phyloP scores from a whole-genome alignment of 1,140 invertebrate species.

The Nomia melanderi region DNA sequence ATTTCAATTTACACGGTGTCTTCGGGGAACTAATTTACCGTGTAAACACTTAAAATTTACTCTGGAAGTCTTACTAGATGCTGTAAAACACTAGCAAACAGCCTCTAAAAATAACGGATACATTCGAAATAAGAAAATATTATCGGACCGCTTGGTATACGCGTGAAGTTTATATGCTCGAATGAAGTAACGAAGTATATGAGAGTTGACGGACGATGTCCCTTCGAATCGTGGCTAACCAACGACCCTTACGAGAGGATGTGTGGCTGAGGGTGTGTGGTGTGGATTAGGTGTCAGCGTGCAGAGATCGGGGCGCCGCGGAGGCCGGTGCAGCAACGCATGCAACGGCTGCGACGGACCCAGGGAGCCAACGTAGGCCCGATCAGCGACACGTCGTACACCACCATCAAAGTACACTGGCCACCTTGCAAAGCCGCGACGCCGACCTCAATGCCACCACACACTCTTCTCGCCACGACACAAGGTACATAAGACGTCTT shows the following conservation, averaged over 20 bases:
- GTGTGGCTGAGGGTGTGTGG: slow-evolving; percentile 74
- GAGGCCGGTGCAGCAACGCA: slow-evolving; percentile 60
- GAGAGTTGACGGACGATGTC: slow-evolving; percentile 8
- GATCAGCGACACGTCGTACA: slow-evolving; percentile 60
- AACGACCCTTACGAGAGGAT: slow-evolving; percentile 31
- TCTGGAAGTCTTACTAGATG: no score
- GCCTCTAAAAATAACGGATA: no score
- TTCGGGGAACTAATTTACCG: no score
- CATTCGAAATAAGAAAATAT: no score
- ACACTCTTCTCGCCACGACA: slow-evolving; percentile 72
- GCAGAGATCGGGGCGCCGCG: slow-evolving; percentile 68
- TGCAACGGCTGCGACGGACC: slow-evolving; percentile 48
- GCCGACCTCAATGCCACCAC: slow-evolving; percentile 70
- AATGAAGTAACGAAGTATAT: background rate
- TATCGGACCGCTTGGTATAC: no score
- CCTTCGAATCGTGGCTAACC: slow-evolving; percentile 31
- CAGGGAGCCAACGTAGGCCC: slow-evolving; percentile 37
- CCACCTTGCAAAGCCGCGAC: slow-evolving; percentile 59
- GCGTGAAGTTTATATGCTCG: background rate
- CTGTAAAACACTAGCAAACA: no score
- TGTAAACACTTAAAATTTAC: no score
- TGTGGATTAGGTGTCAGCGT: slow-evolving; percentile 75
- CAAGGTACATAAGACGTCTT: slow-evolving; percentile 68
- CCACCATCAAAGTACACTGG: slow-evolving; percentile 64
- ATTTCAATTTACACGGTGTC: no score